phyloP scores from a whole-genome alignment of 2,797 vertebrate genomes.

The Lates japonicus region DNA sequence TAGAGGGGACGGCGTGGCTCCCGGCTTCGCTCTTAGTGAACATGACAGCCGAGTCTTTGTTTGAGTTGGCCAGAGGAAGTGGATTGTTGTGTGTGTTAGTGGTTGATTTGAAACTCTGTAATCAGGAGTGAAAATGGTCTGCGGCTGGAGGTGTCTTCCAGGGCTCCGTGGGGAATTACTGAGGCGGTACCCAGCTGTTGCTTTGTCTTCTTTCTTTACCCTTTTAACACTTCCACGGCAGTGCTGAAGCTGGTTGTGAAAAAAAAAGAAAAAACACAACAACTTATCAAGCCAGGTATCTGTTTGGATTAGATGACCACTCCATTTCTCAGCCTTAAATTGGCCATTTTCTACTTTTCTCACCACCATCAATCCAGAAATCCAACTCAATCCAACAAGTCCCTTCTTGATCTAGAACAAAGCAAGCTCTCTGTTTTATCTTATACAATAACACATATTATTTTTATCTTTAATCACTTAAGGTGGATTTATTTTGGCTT shows the following conservation, averaged over 20 bases:
- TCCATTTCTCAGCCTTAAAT: conserved; percentile 87
- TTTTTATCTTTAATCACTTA: not conserved
- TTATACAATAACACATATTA: not conserved
- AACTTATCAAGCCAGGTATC: conserved; percentile 83
- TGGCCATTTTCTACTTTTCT: conserved; percentile 84
- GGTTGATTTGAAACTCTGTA: conserved; percentile 85
- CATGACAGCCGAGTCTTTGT: conserved; percentile 71
- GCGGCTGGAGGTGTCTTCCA: conserved; percentile 80
- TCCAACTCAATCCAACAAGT: conserved; percentile 64
- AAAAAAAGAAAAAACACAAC: conserved; percentile 48
- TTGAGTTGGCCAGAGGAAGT: conserved; percentile 77
- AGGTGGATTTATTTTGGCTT: not conserved
- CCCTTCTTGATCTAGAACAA: conserved; percentile 38
- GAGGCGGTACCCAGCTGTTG: conserved; percentile 88
- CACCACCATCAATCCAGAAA: conserved; percentile 76
- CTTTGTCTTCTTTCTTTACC: conserved; percentile 84
- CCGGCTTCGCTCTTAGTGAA: conserved; percentile 53
- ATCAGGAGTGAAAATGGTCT: conserved; percentile 87
- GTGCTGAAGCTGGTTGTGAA: conserved; percentile 78
- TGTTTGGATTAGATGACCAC: conserved; percentile 86
- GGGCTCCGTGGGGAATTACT: conserved; percentile 82
- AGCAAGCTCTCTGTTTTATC: conserved; percentile 16
- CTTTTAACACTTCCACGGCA: conserved; percentile 86
- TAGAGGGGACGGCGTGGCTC: conserved; percentile 16
- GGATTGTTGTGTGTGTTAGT: conserved; percentile 81